These are phyloP conservation scores for Drosophila rellima DNA, from an alignment of 2,888 invertebrate species.

Conservation along the genomic window DNA sequence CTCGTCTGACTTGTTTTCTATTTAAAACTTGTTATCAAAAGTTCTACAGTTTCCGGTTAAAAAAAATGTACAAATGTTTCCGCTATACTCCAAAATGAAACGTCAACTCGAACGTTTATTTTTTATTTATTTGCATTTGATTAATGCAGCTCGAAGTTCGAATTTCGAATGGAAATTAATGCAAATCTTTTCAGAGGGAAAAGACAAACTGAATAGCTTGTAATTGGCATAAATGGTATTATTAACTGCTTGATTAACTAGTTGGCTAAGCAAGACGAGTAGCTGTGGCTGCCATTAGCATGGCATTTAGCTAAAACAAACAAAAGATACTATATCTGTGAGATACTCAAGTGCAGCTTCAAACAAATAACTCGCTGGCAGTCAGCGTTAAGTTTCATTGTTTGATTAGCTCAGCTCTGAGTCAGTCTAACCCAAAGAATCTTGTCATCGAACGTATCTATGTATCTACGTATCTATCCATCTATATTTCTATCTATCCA, in stretches of 20 bases:
- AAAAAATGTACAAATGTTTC: conserved; percentile 31
- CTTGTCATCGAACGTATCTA: conserved; percentile 4
- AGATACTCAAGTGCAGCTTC: conserved; percentile 48
- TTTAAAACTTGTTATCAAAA: conserved; percentile 53
- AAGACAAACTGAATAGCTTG: conserved; percentile 30
- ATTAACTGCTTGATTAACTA: conserved; percentile 47
- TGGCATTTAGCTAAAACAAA: conserved; percentile 50
- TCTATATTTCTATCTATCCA: conserved; percentile 15
- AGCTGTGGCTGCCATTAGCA: conserved; percentile 52
- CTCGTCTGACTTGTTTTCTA: conserved; percentile 13
- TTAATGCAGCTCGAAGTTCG: conserved; percentile 11
- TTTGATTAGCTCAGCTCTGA: conserved; percentile 13
- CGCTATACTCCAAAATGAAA: conserved; percentile 26
- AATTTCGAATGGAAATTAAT: conserved; percentile 41
- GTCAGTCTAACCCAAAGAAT: conserved; percentile 20
- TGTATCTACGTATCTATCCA: conserved; percentile 18
- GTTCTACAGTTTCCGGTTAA: conserved; percentile 58
- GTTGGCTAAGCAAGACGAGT: conserved; percentile 45
- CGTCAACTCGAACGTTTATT: neutral
- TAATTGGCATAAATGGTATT: conserved; percentile 54
- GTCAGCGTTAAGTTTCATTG: conserved; percentile 20
- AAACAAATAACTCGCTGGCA: conserved; percentile 35
- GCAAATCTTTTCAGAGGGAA: conserved; percentile 21
- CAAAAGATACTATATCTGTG: conserved; percentile 31
- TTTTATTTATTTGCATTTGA: conserved; percentile 42